Base-by-base conservation (phyloP, 1,140 invertebrate genomes). In the Lanistes nyassanus region DNA sequence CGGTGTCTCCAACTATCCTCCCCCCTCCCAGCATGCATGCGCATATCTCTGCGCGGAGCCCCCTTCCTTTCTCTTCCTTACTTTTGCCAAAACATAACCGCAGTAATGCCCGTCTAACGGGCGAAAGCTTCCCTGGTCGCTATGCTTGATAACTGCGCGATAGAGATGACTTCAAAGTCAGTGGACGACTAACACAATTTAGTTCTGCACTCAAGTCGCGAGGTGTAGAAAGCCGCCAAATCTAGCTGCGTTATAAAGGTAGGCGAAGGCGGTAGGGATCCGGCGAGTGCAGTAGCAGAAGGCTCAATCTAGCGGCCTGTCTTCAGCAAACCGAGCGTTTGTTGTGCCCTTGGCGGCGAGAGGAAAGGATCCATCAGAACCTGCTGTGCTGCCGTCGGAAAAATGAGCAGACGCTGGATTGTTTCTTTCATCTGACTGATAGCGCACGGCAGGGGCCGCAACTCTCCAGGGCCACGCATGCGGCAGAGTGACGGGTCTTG, bases 391-490 rank as follows among this genome's bases (percentile, higher is more conserved):
- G 42, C 56, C 29, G n/a, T 60, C 56, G n/a, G 56, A 60, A 60
- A n/a, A 60, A 60, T 60, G 29, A 60, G 56, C 56, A 60, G 11
- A 31, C 56, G 29, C n/a, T 60, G 56, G 29, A 60, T 60, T 60
- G 56, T 60, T 60, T 60, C 56, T 60, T 60, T 60, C 56, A 60
- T 26, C n/a, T 60, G 56, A 60, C 56, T 60, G 56, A 60, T 60
- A 60, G 23, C 56, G 56, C 56, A n/a, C 56, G 29, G 56, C 56
- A 31, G 29, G 56, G n/a, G 56, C 56, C 9, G n/a, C 9, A 31
- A n/a, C 56, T 60, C 56, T 31, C 56, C 29, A 31, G 56, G 56
- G 56, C 29, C 29, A n/a, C 56, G 56, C n/a, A 26, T n/a, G 56
- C n/a, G n/a, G 56, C 56, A 31, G 56, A 60, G 56, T 60, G 56